Conservation (phyloP, 2,797 vertebrate genomes). For the Periparus ater region DNA sequence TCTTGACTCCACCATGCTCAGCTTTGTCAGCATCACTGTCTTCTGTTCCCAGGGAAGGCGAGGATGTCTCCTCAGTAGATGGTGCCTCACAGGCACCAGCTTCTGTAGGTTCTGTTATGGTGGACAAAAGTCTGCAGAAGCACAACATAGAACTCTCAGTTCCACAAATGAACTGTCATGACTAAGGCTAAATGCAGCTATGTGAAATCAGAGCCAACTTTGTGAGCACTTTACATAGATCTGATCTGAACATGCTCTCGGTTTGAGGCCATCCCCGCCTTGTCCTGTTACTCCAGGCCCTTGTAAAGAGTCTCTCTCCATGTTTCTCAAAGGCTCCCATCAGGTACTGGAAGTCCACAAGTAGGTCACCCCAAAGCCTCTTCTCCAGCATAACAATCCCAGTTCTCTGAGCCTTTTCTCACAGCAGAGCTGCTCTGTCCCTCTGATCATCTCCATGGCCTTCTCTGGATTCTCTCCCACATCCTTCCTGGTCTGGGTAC, state of each 20-base stretch:
- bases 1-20: conserved; percentile 90
- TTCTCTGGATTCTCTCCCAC: neutral
- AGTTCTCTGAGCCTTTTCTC: neutral
- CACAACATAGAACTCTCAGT: neutral
- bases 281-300: neutral
- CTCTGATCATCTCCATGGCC: neutral
- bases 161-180: neutral
- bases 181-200: neutral
- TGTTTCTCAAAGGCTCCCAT: neutral
- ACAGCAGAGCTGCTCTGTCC: neutral
- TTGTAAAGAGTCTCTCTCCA: neutral
- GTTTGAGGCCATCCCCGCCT: neutral
- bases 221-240: neutral
- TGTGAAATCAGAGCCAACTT: neutral
- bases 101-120: conserved; percentile 92
- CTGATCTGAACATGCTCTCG: neutral
- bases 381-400: neutral
- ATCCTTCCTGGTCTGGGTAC: neutral
- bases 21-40: conserved; percentile 87
- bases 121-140: conserved; percentile 77
- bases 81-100: conserved; percentile 79
- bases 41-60: conserved; percentile 82
- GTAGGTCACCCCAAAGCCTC: neutral
- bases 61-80: conserved; percentile 77
- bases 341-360: neutral